phyloP scores from a whole-genome alignment of 2,113 vertebrate genomes.

The Neogobius melanostomus region DNA sequence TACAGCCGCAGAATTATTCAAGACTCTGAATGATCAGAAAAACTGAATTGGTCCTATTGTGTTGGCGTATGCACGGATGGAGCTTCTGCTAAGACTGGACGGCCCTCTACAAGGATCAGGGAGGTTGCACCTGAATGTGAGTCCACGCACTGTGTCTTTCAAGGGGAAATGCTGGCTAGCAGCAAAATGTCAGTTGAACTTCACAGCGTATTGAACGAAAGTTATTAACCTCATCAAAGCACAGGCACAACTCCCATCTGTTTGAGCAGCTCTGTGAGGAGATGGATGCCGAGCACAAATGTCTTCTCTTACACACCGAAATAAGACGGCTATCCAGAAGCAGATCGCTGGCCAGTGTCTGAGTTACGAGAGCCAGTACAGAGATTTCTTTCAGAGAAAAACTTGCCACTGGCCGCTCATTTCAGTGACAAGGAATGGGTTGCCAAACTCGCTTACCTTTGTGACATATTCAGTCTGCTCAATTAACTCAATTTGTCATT shows the following conservation, averaged over 20 bases:
- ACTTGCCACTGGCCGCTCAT: not conserved
- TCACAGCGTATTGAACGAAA: too few species aligned
- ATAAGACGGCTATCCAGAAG: not conserved
- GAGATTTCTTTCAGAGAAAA: not conserved
- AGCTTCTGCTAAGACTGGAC: not conserved
- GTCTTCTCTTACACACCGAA: not conserved
- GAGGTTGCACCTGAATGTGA: not conserved
- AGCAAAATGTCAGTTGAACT: not conserved
- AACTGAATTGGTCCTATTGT: too few species aligned
- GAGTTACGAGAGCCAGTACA: not conserved
- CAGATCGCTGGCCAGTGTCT: not conserved
- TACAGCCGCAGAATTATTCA: too few species aligned
- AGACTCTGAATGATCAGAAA: too few species aligned
- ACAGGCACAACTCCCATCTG: not conserved
- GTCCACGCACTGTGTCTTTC: not conserved
- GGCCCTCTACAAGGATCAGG: not conserved
- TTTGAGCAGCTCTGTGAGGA: not conserved
- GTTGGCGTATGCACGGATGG: not conserved
- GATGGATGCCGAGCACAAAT: not conserved
- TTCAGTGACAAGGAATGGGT: not conserved
- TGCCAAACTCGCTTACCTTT: not conserved
- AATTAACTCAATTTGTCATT: not conserved
- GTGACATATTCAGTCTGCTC: not conserved
- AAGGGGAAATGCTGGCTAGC: not conserved
- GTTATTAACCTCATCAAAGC: not conserved